phyloP scores from a whole-genome alignment of 2,113 vertebrate species.

The Cryptoleucopteryx plumbea region DNA sequence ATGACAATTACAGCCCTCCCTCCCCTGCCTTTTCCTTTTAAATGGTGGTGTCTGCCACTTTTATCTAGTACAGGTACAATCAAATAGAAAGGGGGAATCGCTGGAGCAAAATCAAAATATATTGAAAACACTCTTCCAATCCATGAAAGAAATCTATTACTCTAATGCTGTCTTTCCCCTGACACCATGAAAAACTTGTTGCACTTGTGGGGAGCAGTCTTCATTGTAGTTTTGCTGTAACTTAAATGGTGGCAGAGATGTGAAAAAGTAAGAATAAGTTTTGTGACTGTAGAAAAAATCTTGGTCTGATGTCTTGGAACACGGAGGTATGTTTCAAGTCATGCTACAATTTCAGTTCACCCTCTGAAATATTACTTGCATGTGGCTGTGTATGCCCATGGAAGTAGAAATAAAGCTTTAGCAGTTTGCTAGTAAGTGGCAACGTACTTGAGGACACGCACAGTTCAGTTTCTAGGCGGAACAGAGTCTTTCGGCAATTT shows the following conservation, averaged over 20 bases:
- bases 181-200: neutral
- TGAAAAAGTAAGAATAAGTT: neutral
- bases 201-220: neutral
- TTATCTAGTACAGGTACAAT: constrained; percentile 8
- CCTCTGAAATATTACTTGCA: neutral
- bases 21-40: neutral
- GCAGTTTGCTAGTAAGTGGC: neutral
- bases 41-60: neutral
- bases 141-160: constrained; percentile 10
- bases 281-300: neutral
- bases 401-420: neutral
- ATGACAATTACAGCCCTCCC: neutral
- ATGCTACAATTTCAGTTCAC: neutral
- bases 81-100: neutral
- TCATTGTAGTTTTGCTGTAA: neutral
- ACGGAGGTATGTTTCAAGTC: neutral
- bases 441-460: fast-evolving
- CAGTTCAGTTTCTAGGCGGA: neutral
- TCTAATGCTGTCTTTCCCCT: neutral
- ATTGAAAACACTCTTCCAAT: constrained; percentile 1
- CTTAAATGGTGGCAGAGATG: neutral
- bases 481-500: neutral
- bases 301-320: neutral
- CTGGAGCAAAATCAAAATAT: constrained; percentile 40
- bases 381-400: neutral